These are phyloP conservation scores for Helobdella robusta DNA, from an alignment of 2,888 invertebrate species.

Conservation along the genomic window DNA sequence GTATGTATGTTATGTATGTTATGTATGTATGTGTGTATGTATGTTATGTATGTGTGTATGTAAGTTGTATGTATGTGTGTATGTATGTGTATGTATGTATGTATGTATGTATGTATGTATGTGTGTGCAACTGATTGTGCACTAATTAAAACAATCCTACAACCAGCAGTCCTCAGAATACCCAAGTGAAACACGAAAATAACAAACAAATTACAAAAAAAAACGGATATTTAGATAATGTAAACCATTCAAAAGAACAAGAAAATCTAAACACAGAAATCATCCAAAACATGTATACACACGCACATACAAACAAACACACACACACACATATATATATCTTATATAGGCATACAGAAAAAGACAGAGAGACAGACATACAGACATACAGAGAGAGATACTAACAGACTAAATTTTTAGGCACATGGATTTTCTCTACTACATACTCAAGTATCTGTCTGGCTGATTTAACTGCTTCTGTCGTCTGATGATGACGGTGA, in stretches of 20 bases:
- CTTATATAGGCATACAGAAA: too few relatives aligned
- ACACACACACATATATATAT: too few relatives aligned
- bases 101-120: conserved; percentile 18
- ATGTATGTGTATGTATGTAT: conserved; percentile 8
- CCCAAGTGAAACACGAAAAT: too few relatives aligned
- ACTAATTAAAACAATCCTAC: neutral
- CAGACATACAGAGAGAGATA: neutral
- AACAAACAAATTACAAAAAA: too few relatives aligned
- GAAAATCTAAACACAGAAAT: too few relatives aligned
- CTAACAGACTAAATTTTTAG: conserved; percentile 77
- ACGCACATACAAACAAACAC: too few relatives aligned
- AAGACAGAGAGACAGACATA: too few relatives aligned
- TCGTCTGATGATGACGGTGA: conserved; percentile 60
- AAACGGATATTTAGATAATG: too few relatives aligned
- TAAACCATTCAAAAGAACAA: too few relatives aligned
- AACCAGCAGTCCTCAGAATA: neutral
- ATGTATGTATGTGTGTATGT: conserved; percentile 7
- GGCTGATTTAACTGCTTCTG: conserved; percentile 82
- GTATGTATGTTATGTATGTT: conserved; percentile 7
- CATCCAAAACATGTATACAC: too few relatives aligned
- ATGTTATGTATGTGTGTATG: too few relatives aligned
- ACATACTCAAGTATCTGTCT: conserved; percentile 90
- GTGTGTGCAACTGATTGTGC: too few relatives aligned
- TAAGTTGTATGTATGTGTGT: neutral
- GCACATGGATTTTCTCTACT: conserved; percentile 89